A percentile compares a stretch with the other conserved stretches of the same genome.
phyloP scores from a whole-genome alignment of 2,888 invertebrate species.

The Dione juno region DNA sequence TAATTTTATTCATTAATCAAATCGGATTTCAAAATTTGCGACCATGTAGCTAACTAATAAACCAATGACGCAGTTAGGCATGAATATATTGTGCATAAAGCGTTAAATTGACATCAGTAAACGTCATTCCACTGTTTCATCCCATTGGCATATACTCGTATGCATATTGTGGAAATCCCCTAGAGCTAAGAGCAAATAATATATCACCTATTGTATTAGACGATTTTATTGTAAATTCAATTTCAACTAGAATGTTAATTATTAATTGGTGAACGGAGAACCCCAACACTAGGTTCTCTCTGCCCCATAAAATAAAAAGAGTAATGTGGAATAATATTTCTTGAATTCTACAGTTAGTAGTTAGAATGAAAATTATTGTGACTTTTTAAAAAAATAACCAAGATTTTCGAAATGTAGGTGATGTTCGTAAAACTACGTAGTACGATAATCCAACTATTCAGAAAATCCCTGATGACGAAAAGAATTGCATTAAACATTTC shows the following conservation, averaged over 20 bases:
- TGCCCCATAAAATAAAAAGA: not conserved
- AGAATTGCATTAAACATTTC: not conserved
- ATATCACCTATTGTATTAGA: not conserved
- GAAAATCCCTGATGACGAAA: not conserved
- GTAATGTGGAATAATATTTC: too few relatives aligned
- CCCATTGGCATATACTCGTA: not conserved
- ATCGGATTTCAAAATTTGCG: not conserved
- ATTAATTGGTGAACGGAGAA: not conserved
- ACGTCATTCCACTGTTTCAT: slow-evolving; percentile 17
- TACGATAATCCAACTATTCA: not conserved
- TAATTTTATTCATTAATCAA: too few relatives aligned
- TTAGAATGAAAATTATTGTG: too few relatives aligned
- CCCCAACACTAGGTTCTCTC: not conserved
- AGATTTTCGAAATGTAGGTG: too few relatives aligned
- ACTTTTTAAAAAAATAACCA: too few relatives aligned
- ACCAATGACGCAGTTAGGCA: slow-evolving; percentile 15
- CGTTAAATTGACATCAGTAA: slow-evolving; percentile 21
- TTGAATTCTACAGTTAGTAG: too few relatives aligned
- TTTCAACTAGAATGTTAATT: not conserved
- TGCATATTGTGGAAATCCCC: not conserved
- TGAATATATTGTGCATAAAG: slow-evolving; percentile 29
- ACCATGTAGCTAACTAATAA: slow-evolving; percentile 2
- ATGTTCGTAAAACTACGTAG: too few relatives aligned
- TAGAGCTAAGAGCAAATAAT: not conserved
- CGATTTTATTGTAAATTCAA: not conserved